These are phyloP conservation scores for Ichneumoninae sp. DNA, from an alignment of 2,888 invertebrate species.

Conservation along the genomic window DNA sequence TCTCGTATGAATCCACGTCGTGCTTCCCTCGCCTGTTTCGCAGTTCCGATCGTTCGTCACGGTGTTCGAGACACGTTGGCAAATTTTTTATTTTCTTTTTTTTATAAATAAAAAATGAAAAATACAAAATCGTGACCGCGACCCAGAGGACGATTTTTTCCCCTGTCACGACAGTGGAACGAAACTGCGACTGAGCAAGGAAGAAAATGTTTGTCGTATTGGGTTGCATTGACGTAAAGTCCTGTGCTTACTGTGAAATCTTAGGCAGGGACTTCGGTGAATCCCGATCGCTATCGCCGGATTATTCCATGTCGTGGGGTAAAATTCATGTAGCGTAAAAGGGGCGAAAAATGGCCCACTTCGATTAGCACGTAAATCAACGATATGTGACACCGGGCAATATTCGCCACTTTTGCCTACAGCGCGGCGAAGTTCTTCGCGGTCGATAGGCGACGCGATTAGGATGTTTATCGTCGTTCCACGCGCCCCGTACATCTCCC, in stretches of 20 bases:
- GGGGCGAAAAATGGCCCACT: not conserved
- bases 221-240: not conserved
- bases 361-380: not conserved
- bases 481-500: constrained; percentile 12
- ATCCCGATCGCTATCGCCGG: not conserved
- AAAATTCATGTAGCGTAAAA: not conserved
- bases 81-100: not conserved
- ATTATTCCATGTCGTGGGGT: not conserved
- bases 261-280: not conserved
- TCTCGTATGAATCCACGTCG: constrained; percentile 19
- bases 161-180: not conserved
- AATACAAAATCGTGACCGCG: not conserved
- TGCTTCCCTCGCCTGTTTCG: constrained; percentile 15
- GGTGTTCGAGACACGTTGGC: not conserved
- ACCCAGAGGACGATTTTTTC: not conserved
- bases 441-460: constrained; percentile 34
- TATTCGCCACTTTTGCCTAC: not conserved
- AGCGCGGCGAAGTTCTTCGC: not conserved
- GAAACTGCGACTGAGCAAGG: not conserved
- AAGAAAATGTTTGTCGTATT: not conserved
- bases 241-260: not conserved
- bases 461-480: constrained; percentile 45
- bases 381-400: too few species aligned
- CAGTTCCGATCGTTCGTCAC: constrained; percentile 50
- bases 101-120: not conserved